Base-by-base conservation (phyloP, 1,140 invertebrate genomes). In the Drosophila truncata region DNA sequence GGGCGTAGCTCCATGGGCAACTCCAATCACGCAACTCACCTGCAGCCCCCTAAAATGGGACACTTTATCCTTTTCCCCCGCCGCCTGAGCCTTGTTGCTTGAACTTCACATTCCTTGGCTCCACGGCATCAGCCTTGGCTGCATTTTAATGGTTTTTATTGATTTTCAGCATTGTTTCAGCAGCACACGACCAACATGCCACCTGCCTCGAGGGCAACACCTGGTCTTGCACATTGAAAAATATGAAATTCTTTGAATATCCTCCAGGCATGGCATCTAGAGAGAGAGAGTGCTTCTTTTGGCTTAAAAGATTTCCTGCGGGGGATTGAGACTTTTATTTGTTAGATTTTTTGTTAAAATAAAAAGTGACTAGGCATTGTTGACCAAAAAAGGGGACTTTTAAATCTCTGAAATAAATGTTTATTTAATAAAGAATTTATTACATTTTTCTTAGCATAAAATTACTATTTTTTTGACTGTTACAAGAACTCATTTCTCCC, bases 91-190 rank as follows among this genome's bases (percentile, higher is more conserved):
- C 85, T 90, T 90, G 86, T 63, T 70, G 74, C 85, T 85, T 90
- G 85, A 90, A 90, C 85, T 90, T 90, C 78, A 80, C 85, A 90
- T 90, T 90, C 78, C 67, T 66, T 20, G 50, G 47, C 63, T 50
- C 4, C 35, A 50, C 35, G 67, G 74, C 74, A 41, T 31, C 65
- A 82, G 79, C 42, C 42, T 80, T 75, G 61, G 60, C 79, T 90
- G 85, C 85, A 90, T 90, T 90, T 90, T 90, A 85, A 90, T 90
- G 85, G 81, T 44, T 78, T 82, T 82, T 90, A 90, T 90, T 85
- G 85, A 90, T 90, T 90, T 90, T 85, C 47, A 69, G 77, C 52
- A 67, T 77, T 78, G 72, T 71, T 66, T 77, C 66, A 72, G 42
- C 67, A 37, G 44, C 69, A 59, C 44, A 55, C 52, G 54, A 69